Base-by-base conservation (phyloP, 2,888 invertebrate species). In the Drepana falcataria region DNA sequence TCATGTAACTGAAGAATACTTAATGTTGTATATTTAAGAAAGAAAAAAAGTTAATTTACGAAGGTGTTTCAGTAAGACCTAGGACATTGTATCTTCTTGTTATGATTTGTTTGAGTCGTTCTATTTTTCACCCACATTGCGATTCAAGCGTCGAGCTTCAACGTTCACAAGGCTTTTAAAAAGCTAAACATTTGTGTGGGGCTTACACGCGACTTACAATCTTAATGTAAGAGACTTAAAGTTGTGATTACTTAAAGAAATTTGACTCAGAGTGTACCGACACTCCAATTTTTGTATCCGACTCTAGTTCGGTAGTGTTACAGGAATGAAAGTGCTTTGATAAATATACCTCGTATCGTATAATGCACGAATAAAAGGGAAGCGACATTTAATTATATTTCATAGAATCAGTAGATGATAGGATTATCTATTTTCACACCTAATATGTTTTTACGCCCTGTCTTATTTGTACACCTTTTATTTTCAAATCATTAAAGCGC, bases 61-160 rank as follows among this genome's bases (percentile, higher is more conserved):
- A 21, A 21, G 21, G 21, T 21, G 21, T 6, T 7, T 7, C 4
- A 7, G 40, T 6, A 40, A 40, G 40, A 6, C 6, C 40, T 40
- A 4, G 7, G 7, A 6, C 40, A 6, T 40, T 40, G 40, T 40
- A 40, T 40, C 40, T 7, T 9, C 44, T 9, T 44, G 44, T 6
- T 44, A 44, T 44, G 44, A 44, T 9, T 44, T 44, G 53, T 35
- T 53, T 65, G 53, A 56, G 52, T 66, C 61, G 61, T 70, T 73
- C 73, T 72, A 73, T 77, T 77, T 77, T 75, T 70, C 75, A 72
- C 75, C 76, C 78, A 69, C 76, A 70, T 79, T 76, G 76, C 74
- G 73, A 76, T 77, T 71, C 71, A 76, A 77, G 77, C 74, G 68
- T 79, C 71, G 67, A 77, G 75, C 62, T 67, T 72, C 64, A 68